Conservation (phyloP, 2,888 invertebrate genomes). For the Neoaliturus tenellus region DNA sequence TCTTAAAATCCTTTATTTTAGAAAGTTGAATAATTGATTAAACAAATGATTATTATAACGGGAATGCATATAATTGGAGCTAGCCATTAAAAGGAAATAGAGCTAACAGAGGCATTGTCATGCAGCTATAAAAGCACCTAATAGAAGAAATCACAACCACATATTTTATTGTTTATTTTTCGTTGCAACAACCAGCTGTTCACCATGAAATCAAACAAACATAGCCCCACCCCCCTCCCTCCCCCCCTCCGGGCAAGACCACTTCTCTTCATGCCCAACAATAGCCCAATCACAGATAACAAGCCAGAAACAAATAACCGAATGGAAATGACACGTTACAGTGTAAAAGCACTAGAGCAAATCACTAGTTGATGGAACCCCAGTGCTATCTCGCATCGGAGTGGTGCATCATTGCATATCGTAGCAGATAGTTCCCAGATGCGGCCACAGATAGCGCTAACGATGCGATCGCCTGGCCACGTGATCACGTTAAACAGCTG, state of each 20-base stretch:
- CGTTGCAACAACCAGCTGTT: no score
- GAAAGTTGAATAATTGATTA: no score
- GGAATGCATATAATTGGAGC: no score
- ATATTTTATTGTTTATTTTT: no score
- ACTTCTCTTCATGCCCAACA: conserved; percentile 10
- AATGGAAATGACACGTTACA: conserved; percentile 20
- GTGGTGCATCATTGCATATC: conserved; percentile 36
- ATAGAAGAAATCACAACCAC: no score
- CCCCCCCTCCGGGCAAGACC: neutral
- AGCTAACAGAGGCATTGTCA: no score
- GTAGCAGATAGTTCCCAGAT: conserved; percentile 29
- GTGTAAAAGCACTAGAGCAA: conserved; percentile 24
- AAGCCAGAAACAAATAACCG: conserved; percentile 10
- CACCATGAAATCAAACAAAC: no score
- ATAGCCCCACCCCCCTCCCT: neutral
- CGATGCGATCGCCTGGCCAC: conserved; percentile 12
- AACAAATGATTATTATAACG: no score
- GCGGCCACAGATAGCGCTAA: conserved; percentile 15
- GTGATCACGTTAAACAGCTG: conserved; percentile 10
- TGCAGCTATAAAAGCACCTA: no score
- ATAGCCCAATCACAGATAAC: conserved; percentile 13
- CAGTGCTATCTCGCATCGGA: neutral
- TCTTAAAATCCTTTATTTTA: no score
- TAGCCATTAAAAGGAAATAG: no score
- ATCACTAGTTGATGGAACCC: neutral